Percentiles rank a stretch among this genome's conserved stretches.
phyloP scores from a whole-genome alignment of 2,113 vertebrate species.

The Mohoua ochrocephala region DNA sequence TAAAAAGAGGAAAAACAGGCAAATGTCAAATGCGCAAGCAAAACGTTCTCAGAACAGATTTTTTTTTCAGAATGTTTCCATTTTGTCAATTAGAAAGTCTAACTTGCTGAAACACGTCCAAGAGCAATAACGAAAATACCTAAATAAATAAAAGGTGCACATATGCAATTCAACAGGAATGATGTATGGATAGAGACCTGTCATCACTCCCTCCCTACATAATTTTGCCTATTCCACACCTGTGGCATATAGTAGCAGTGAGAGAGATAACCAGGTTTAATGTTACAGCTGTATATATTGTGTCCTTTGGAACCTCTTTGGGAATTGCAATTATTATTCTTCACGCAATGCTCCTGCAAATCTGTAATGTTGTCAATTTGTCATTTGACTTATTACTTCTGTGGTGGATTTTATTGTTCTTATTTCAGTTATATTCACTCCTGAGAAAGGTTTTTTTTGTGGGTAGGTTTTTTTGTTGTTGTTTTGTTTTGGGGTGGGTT shows the following conservation, averaged over 20 bases:
- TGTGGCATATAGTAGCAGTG: background rate
- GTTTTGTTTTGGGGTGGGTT: background rate
- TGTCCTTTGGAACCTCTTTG: background rate
- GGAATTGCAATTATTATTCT: background rate
- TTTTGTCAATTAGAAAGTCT: constrained; percentile 38
- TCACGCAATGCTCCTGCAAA: background rate
- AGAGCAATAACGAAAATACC: constrained; percentile 7
- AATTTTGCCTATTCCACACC: constrained; percentile 12
- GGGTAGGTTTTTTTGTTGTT: background rate
- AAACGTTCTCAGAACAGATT: background rate
- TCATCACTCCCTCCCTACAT: constrained; percentile 13
- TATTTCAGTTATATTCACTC: background rate
- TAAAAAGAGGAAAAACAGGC: background rate
- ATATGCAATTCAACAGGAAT: constrained; percentile 10
- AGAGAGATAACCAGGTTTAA: background rate
- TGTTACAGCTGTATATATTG: background rate
- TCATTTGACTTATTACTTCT: background rate
- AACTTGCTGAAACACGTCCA: constrained; percentile 23
- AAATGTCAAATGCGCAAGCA: background rate
- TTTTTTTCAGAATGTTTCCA: constrained; percentile 8
- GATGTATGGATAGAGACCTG: background rate
- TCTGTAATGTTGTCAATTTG: background rate
- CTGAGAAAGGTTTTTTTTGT: background rate
- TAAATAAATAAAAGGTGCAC: constrained; percentile 34
- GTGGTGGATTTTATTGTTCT: background rate